Percentiles rank a stretch among this genome's conserved stretches.
These are phyloP conservation scores for Andrena flavipes DNA, from an alignment of 2,888 invertebrate genomes.

Conservation along the genomic window DNA sequence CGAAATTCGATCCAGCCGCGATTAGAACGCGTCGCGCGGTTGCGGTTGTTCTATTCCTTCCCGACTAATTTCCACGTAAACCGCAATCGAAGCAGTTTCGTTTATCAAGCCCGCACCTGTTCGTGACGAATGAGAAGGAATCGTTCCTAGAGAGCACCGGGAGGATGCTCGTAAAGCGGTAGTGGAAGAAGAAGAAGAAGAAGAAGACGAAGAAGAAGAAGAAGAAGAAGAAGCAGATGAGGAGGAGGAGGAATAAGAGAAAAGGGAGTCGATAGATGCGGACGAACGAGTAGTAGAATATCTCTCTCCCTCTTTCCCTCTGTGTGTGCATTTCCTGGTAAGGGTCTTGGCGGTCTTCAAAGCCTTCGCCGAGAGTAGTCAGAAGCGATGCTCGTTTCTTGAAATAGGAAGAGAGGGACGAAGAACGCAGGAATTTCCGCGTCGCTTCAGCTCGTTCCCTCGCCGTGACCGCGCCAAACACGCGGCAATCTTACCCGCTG, in stretches of 20 bases:
- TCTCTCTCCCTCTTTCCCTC: conserved; percentile 29
- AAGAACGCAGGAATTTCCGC: conserved; percentile 47
- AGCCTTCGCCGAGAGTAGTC: conserved; percentile 55
- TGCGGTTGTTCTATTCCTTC: conserved; percentile 23
- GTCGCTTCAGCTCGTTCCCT: conserved; percentile 16
- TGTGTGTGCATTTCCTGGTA: conserved; percentile 69
- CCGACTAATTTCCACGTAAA: conserved; percentile 57
- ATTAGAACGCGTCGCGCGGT: conserved; percentile 33
- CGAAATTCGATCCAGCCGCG: conserved; percentile 50
- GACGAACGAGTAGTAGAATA: conserved; percentile 28
- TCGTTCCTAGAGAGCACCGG: conserved; percentile 53
- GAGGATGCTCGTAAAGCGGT: conserved; percentile 31
- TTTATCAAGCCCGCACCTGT: conserved; percentile 67
- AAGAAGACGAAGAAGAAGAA: conserved; percentile 23
- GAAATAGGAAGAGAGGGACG: conserved; percentile 55
- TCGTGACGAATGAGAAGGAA: conserved; percentile 64
- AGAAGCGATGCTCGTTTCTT: conserved; percentile 53
- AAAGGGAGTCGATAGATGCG: conserved; percentile 42
- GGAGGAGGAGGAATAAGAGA: conserved; percentile 37
- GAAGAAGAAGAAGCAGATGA: conserved; percentile 16
- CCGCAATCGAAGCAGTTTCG: conserved; percentile 55
- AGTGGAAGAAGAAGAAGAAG: conserved; percentile 20
- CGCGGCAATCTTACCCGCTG: neutral
- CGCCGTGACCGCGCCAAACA: conserved; percentile 29
- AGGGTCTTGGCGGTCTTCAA: conserved; percentile 69